Evolutionary conservation across 2,888 invertebrate genomes (phyloP), one percentile per base, ranked within the genome.

Genomic region (Mechanitis messenoides): DNA sequence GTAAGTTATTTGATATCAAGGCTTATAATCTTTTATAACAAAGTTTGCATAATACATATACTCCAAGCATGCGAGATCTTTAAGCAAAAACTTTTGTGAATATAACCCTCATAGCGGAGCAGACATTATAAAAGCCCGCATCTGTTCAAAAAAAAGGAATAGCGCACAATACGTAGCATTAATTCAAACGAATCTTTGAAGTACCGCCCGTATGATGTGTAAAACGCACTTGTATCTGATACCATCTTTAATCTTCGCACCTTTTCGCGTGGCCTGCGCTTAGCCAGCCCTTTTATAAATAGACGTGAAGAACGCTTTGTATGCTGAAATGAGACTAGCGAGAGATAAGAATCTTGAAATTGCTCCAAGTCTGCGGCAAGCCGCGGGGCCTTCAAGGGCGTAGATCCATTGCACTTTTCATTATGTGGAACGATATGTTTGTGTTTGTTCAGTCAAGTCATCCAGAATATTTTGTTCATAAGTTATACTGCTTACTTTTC

Each of bases 211-310:
- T 75, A 76, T 80, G 80, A 76, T 74, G 75, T 79, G 74, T 70
- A 79, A 78, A 85, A 88, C 87, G 87, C 88, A 87, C 86, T 83
- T 73, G 74, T 73, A 68, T 64, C 78, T 74, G 89, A 89, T 89
- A 89, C 68, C 72, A 89, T 89, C 89, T 89, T 87, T 84, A 89
- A 89, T 89, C 87, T 85, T 89, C 87, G 85, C 89, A 89, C 89
- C 89, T 89, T 84, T 85, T 83, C 80, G 83, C 83, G 77, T 77
- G 81, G 81, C 76, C 78, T 70, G 70, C 74, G 71, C 73, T 72
- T 72, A 76, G 81, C 78, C 81, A 72, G 79, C 77, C 54, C 62
- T 75, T 83, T 84, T 84, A 85, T 85, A 87, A 87, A 88, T 85
- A 85, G 84, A 77, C 74, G 75, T 73, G 72, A 71, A 76, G 78